Evolutionary conservation across 2,888 invertebrate genomes (phyloP).

Genomic region (Pedicia rivosa): DNA sequence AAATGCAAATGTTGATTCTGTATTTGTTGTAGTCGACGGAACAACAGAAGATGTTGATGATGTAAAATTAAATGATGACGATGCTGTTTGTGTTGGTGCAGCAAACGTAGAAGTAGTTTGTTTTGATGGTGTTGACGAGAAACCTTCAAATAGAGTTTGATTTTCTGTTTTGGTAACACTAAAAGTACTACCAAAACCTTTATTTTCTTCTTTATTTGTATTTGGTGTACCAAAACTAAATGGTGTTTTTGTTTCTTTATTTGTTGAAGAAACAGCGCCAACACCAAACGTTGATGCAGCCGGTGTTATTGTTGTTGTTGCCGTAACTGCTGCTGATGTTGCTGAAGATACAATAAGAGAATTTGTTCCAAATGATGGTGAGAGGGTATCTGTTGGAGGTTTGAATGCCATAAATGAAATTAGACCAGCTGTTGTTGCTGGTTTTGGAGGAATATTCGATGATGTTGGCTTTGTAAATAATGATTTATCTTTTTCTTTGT

Average conservation of each 20-base stretch:
- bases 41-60: neutral
- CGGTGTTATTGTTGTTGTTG: conserved; percentile 8
- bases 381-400: too few relatives aligned
- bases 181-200: conserved; percentile 6
- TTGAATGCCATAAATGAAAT: too few relatives aligned
- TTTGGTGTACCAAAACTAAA: too few relatives aligned
- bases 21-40: too few relatives aligned
- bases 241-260: too few relatives aligned
- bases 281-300: conserved; percentile 9
- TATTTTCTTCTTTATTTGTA: conserved; percentile 7
- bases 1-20: neutral
- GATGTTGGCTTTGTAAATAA: neutral
- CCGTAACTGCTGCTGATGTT: conserved; percentile 4
- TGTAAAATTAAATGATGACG: neutral
- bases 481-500: too few relatives aligned
- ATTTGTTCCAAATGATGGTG: conserved; percentile 4
- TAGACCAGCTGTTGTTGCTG: neutral
- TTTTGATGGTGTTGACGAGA: neutral
- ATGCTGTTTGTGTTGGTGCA: neutral
- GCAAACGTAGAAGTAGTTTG: neutral
- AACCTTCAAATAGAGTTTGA: conserved; percentile 3
- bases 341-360: neutral
- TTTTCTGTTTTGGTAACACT: neutral
- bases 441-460: neutral
- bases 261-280: conserved; percentile 8